Evolutionary conservation across 2,113 vertebrate genomes (phyloP), one percentile per base, ranked within the genome.

Genomic region (Phoxinus phoxinus): DNA sequence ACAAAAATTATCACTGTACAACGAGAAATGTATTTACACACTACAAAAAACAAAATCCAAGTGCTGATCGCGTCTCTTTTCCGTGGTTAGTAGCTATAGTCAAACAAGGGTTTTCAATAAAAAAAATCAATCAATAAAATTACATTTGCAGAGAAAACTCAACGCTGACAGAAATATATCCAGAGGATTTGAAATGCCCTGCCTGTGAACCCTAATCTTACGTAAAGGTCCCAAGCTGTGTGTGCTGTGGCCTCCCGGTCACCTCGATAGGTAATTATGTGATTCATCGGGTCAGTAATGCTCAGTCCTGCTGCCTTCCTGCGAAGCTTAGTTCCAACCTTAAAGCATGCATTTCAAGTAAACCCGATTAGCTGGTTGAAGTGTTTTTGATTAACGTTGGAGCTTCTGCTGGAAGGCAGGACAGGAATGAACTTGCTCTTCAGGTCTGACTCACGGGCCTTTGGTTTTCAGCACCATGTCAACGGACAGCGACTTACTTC

Each of bases 51-150:
- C 6, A 77, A 91, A 86, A 89, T 92, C 90, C 94, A 95, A 95
- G 95, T 96, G 95, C 94, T 95, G 93, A 93, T 91, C 89, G 81
- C 89, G 81, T 83, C 53, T 90, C 88, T 90, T 88, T 92, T 92
- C 90, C 88, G 90, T 89, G 92, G 94, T 95, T 96, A 94, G 93
- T 95, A 93, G 93, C 92, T 92, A n/a, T n/a, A 94, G 85, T 92
- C 83, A 91, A 90, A 92, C 84, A 89, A 85, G 89, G 85, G 77
- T 61, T 88, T 48, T 44, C 6, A 27, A 67, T 17, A 53, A 53
- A 56, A 13, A 7, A 56, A 56, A 23, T 56, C 53, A 56, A 13
- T 80, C 77, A 15, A 44, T 44, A 27, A 46, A 46, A 80, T 65
- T 30, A 63, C 35, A 46, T 63, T 80, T 44, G 41, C 58, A 30